These are phyloP conservation scores for Habrosyne pyritoides DNA, from an alignment of 2,888 invertebrate species.

Conservation along the genomic window DNA sequence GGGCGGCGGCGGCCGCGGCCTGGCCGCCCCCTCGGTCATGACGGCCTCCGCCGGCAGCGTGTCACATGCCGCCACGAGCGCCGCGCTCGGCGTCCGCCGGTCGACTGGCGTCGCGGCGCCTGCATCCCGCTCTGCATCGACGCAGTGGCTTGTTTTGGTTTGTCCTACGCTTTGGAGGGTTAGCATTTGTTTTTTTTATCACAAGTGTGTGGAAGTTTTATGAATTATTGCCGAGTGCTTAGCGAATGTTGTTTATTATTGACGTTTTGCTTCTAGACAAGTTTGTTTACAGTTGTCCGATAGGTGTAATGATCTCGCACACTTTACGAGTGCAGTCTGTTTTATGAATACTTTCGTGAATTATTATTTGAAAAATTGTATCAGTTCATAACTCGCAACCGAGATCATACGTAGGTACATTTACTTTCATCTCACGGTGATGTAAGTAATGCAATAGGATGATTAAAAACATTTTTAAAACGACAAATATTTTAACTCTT, in stretches of 20 bases:
- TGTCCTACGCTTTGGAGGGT: conserved; percentile 18
- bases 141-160: conserved; percentile 50
- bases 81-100: conserved; percentile 67
- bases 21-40: conserved; percentile 78
- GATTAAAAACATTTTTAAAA: not conserved
- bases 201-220: not conserved
- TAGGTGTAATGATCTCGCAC: not conserved
- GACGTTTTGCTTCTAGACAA: not conserved
- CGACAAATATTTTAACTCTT: too few species aligned
- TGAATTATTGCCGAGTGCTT: conserved; percentile 1
- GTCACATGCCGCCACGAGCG: conserved; percentile 61
- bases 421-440: not conserved
- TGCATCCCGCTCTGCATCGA: conserved; percentile 45
- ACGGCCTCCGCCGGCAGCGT: conserved; percentile 58
- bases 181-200: not conserved
- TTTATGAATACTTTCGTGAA: not conserved
- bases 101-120: conserved; percentile 55
- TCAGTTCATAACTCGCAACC: too few species aligned
- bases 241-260: conserved; percentile 2
- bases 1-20: conserved; percentile 80
- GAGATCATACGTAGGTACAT: not conserved
- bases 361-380: not conserved
- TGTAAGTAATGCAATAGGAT: too few species aligned
- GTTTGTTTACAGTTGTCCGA: not conserved
- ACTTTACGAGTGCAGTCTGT: not conserved